phyloP scores from a whole-genome alignment of 2,888 invertebrate species.

The Eupithecia tripunctaria region DNA sequence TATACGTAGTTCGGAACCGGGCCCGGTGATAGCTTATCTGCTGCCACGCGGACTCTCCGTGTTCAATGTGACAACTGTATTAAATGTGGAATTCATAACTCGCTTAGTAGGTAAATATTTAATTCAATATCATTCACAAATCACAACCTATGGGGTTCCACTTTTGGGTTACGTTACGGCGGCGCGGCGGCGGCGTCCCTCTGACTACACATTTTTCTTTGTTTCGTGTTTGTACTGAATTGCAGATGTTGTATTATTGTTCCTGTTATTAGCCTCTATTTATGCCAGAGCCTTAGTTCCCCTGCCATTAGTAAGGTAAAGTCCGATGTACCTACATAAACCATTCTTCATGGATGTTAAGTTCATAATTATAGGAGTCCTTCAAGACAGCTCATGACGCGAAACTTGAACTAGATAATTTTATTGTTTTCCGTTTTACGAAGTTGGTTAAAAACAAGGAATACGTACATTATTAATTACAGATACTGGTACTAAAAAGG shows the following conservation, averaged over 20 bases:
- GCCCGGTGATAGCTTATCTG: constrained; percentile 62
- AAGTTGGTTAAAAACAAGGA: too few species aligned
- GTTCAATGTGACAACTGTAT: constrained; percentile 50
- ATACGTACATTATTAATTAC: too few species aligned
- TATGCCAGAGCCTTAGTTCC: background rate
- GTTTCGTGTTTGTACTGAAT: background rate
- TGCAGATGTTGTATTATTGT: background rate
- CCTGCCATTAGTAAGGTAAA: background rate
- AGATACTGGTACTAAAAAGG: too few species aligned
- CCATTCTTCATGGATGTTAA: background rate
- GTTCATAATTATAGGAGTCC: background rate
- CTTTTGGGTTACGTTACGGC: background rate
- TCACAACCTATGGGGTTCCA: background rate
- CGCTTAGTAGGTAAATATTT: background rate
- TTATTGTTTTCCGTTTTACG: too few species aligned
- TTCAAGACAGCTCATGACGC: too few species aligned
- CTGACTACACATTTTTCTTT: background rate
- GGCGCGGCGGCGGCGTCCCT: background rate
- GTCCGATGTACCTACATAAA: background rate
- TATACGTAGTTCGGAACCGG: constrained; percentile 48
- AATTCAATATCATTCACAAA: background rate
- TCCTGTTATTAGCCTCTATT: background rate
- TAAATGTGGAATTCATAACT: constrained; percentile 26
- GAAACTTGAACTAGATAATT: background rate
- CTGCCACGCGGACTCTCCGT: constrained; percentile 57